These are phyloP conservation scores for Styela clava DNA, from an alignment of 23 tunicate species.

Conservation along the genomic window DNA sequence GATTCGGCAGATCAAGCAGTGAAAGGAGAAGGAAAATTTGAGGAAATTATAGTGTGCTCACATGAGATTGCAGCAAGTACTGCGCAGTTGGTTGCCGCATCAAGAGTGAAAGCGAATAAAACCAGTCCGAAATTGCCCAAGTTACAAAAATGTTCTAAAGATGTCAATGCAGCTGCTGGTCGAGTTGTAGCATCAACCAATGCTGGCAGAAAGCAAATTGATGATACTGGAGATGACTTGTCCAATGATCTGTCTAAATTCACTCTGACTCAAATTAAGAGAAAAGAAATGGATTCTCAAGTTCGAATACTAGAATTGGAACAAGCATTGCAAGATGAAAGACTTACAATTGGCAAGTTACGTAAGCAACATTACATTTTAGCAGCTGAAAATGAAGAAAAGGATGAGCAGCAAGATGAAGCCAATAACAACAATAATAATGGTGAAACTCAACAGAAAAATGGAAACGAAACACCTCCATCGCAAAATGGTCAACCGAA, in stretches of 20 bases:
- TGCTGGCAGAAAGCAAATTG: slow-evolving; percentile 74
- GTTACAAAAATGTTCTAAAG: slow-evolving; percentile 57
- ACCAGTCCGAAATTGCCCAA: slow-evolving; percentile 42
- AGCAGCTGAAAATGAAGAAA: slow-evolving; percentile 44
- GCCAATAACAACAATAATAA: slow-evolving; percentile 6
- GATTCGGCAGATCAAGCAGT: slow-evolving; percentile 91
- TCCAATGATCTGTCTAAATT: slow-evolving; percentile 39
- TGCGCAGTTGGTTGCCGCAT: slow-evolving; percentile 97
- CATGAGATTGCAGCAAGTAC: slow-evolving; percentile 93
- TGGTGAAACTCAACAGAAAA: not conserved
- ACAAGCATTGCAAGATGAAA: slow-evolving; percentile 66
- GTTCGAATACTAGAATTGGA: slow-evolving; percentile 86
- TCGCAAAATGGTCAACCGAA: not conserved
- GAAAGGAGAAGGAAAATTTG: slow-evolving; percentile 92
- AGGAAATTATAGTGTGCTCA: slow-evolving; percentile 89
- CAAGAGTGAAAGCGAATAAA: slow-evolving; percentile 86
- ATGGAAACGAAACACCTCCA: not conserved
- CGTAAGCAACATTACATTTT: slow-evolving; percentile 84
- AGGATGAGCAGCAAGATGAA: not conserved
- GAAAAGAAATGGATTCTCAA: slow-evolving; percentile 95
- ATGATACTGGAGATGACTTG: slow-evolving; percentile 48
- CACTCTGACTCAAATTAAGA: slow-evolving; percentile 77
- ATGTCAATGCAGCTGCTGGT: slow-evolving; percentile 95
- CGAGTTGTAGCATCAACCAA: slow-evolving; percentile 91
- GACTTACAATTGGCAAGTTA: slow-evolving; percentile 55